These are phyloP conservation scores for Megaptera novaeangliae DNA, from an alignment of 2,113 vertebrate species.

Conservation along the genomic window DNA sequence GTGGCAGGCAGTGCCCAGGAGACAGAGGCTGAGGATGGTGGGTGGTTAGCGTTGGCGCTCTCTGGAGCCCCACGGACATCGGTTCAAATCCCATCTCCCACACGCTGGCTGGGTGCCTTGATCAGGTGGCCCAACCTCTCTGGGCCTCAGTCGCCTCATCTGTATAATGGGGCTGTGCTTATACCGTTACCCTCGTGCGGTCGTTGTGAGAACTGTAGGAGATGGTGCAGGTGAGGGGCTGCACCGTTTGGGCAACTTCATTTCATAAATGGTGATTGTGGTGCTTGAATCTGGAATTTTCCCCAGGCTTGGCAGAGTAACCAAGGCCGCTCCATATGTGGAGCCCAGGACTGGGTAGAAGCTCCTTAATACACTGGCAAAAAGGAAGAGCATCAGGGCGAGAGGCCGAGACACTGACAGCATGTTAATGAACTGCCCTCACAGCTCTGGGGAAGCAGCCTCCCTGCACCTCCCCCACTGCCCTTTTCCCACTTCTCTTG, in stretches of 20 bases:
- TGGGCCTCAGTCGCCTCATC: background rate
- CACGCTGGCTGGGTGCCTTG: background rate
- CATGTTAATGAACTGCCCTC: background rate
- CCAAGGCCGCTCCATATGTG: rapidly evolving
- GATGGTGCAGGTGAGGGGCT: no score
- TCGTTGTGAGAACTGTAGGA: no score
- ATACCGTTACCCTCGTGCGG: no score
- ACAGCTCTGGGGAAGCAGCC: background rate
- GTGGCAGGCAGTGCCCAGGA: background rate
- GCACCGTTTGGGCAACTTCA: no score
- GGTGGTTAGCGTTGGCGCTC: background rate
- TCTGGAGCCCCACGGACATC: background rate
- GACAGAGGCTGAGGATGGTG: background rate
- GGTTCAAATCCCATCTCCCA: background rate
- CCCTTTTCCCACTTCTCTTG: background rate
- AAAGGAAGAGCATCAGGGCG: background rate
- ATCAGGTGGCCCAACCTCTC: background rate
- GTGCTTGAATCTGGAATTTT: no score
- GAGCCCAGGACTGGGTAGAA: background rate
- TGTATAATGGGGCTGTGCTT: no score
- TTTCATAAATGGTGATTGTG: no score
- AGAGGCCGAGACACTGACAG: background rate
- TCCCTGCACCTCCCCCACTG: background rate
- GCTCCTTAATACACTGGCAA: background rate
- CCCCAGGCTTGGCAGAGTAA: background rate